Evolutionary conservation across 2,888 invertebrate species (phyloP), one percentile per base, ranked within the genome.

Genomic region (Strigamia transsilvanica): DNA sequence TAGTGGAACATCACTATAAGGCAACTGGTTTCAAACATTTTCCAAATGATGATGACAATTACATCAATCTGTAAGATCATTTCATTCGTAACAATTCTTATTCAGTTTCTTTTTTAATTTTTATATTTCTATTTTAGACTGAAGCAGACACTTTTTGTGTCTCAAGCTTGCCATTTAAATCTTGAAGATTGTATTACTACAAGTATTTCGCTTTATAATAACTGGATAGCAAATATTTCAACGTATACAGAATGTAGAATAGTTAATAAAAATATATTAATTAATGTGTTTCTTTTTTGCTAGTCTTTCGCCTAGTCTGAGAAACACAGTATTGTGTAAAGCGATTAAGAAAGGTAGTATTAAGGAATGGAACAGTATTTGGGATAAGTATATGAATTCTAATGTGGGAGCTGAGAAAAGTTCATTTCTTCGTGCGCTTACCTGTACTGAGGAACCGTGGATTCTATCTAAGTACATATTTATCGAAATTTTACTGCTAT

Each of bases 361-460:
- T 83, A 87, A 87, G 0, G 95, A 94, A 84, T 96, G 95, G 96
- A 90, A 91, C 56, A 91, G 92, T 85, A 93, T 93, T 85, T 95
- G 94, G 93, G 89, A 91, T 0, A 91, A 92, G 23, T 93, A 94
- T 86, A 90, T 91, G 81, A 89, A 90, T 0, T 92, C 93, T 0
- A 90, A 90, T 80, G 90, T 92, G 83, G 91, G 93, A 0, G 93
- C 93, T 84, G 94, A 95, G 86, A 91, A 93, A 82, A 91, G 91
- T 83, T 90, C 93, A 56, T 89, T 95, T 84, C 89, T 94, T 51
- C 90, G 91, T 84, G 93, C 94, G 0, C 87, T 96, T 83, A 92
- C 93, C 0, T 91, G 93, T 46, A 91, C 94, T 0, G 89, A 90
- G 0, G 93, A 94, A 87, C 93, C 94, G 41, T 95, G 95, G 95